Base-by-base conservation (phyloP, 2,113 vertebrate genomes). In the Prolemur simus region DNA sequence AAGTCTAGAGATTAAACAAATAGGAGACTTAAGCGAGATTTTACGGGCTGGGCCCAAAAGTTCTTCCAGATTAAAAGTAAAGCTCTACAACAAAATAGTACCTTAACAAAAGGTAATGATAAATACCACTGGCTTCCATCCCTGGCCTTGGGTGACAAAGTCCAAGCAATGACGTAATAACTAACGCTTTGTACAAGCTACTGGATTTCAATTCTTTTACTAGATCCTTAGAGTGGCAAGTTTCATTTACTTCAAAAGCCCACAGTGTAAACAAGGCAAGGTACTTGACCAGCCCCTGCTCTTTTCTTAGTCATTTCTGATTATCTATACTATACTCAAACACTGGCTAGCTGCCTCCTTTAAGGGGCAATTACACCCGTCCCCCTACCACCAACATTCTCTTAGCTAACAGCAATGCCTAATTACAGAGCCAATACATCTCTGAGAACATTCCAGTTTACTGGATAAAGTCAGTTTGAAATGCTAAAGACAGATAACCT, bases 361-460 rank as follows among this genome's bases (percentile, higher is more conserved):
- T 49, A 86, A 95, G 71, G 77, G 47, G 74, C 13, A 29, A 58
- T 69, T 27, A 60, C 15, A 76, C 20, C 34, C 64, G 60, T n/a
- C 47, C 87, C 21, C 71, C 63, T 1, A 37, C 47, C 88, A 54
- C 80, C 80, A 56, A 91, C 86, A 82, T n/a, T 93, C 76, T 82
- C 64, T 93, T 66, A 49, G 82, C 86, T 86, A 87, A 86, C 42
- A 93, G 68, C 73, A 89, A 6, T 32, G 64, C 39, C 94, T 77
- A 87, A 87, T 56, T 88, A 77, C 54, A 49, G 39, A 97, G 80
- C 68, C 76, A 96, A 60, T 37, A 20, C 7, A 87, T 32, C 71
- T 87, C 64, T 39, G 37, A 87, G 66, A 77, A 82, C 69, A 92
- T 95, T 92, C 95, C 89, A 78, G 69, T 37, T 97, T n/a, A 93